phyloP scores from a whole-genome alignment of 2,113 vertebrate species.

The Festucalex cinctus region DNA sequence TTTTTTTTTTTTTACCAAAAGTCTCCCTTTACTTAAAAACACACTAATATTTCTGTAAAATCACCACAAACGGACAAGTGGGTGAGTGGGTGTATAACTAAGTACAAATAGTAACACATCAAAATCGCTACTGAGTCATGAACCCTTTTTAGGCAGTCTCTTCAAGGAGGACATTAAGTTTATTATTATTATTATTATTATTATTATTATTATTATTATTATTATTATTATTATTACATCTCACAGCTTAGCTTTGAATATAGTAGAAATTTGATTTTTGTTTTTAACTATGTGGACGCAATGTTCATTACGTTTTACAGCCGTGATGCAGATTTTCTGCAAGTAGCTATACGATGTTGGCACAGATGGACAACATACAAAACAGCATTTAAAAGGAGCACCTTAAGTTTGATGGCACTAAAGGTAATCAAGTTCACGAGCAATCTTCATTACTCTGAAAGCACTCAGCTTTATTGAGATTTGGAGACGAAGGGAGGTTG shows the following conservation, averaged over 20 bases:
- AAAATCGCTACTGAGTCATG: background rate
- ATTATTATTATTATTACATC: background rate
- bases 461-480: conserved; percentile 76
- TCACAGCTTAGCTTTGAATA: background rate
- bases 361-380: conserved; percentile 3
- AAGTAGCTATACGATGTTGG: background rate
- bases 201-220: too few species aligned
- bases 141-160: background rate
- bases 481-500: conserved; percentile 52
- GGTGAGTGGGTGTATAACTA: background rate
- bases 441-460: conserved; percentile 75
- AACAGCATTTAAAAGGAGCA: conserved; percentile 31
- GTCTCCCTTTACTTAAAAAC: background rate
- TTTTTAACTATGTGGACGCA: background rate
- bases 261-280: background rate
- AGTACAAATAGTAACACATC: background rate
- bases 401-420: conserved; percentile 44
- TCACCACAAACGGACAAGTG: background rate
- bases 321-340: background rate
- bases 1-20: background rate
- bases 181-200: too few species aligned
- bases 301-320: background rate
- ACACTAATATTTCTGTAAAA: background rate
- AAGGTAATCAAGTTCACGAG: conserved; percentile 72
- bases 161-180: background rate